Percentiles rank a stretch among this genome's conserved stretches.
Evolutionary conservation across 2,888 invertebrate species (phyloP).

Genomic region (Physocephala rufipes): DNA sequence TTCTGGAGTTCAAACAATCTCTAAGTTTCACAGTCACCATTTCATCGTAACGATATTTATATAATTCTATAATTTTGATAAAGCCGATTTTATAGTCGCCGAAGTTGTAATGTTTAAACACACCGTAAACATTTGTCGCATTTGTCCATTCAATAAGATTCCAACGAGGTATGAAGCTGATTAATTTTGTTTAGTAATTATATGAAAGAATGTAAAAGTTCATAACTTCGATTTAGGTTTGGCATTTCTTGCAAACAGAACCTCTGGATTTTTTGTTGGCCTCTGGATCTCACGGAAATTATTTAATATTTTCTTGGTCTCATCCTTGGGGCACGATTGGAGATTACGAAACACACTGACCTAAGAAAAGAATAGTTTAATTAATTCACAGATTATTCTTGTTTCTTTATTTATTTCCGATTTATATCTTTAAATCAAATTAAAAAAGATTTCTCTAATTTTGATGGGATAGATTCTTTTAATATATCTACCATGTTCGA

Average conservation of each 20-base stretch:
- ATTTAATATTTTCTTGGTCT: conserved; percentile 64
- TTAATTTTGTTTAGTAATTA: neutral
- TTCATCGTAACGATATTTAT: too few species aligned
- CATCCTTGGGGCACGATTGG: conserved; percentile 65
- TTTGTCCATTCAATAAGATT: neutral
- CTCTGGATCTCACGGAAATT: conserved; percentile 65
- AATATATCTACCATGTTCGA: neutral
- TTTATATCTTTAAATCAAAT: neutral
- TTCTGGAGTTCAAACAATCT: too few species aligned
- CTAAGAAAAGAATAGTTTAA: conserved; percentile 45
- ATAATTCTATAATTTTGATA: too few species aligned
- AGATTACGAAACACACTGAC: conserved; percentile 64
- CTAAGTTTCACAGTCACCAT: too few species aligned
- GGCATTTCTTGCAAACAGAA: conserved; percentile 64
- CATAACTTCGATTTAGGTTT: conserved; percentile 66
- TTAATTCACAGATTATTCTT: neutral
- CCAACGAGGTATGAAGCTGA: conserved; percentile 10
- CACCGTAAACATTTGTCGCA: too few species aligned
- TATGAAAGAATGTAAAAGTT: conserved; percentile 37
- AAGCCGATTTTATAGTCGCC: too few species aligned
- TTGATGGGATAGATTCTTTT: neutral
- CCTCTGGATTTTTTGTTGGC: conserved; percentile 63
- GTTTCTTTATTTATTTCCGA: neutral
- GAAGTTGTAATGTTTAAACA: too few species aligned
- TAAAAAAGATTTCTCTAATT: neutral